Base-by-base conservation (phyloP, 2,113 vertebrate species). In the Stercorarius parasiticus region DNA sequence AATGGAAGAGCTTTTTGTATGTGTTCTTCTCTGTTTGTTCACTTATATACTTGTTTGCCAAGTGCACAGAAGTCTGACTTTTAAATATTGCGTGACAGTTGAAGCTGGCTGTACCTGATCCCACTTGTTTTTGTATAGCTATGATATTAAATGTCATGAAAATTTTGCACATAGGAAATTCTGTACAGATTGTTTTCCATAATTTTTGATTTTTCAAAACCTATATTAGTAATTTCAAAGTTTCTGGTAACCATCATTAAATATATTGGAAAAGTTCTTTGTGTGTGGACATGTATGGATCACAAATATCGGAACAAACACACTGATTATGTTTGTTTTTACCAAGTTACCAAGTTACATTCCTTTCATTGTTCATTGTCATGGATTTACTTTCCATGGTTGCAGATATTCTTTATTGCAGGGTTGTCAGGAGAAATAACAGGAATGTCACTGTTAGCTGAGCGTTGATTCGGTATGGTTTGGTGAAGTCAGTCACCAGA, bases 401-500 rank as follows among this genome's bases (percentile, higher is more conserved):
- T 86, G 43, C 15, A 82, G 19, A 21, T 34, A 40, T 5, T 19
- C 6, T 52, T 8, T 49, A 29, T 40, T 64, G 22, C 29, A 85
- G 34, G 38, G 6, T 9, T 38, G 53, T 22, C 43, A 56, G 10
- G 10, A 81, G 58, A 59, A 88, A 56, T 49, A 65, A 40, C 7
- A 86, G 20, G 34, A 56, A 40, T 52, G 5, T 29, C 21, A 40
- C 22, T 65, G 25, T 36, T 20, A 79, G 20, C 13, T 23, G 11
- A 15, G 26, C 13, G 2, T 52, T 22, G 4, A 6, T 53, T 49
- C 22, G 16, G 29, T 61, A 22, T 10, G 34, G 1, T 30, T 67
- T 43, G 13, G 22, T 76, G n/a, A 82, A 47, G 36, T 10, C 2
- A 0, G 0, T 7, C 22, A 19, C 18, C 5, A 64, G n/a, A 64